Evolutionary conservation across 2,113 vertebrate genomes (phyloP).

Genomic region (Cyphomyrus discorhynchus): DNA sequence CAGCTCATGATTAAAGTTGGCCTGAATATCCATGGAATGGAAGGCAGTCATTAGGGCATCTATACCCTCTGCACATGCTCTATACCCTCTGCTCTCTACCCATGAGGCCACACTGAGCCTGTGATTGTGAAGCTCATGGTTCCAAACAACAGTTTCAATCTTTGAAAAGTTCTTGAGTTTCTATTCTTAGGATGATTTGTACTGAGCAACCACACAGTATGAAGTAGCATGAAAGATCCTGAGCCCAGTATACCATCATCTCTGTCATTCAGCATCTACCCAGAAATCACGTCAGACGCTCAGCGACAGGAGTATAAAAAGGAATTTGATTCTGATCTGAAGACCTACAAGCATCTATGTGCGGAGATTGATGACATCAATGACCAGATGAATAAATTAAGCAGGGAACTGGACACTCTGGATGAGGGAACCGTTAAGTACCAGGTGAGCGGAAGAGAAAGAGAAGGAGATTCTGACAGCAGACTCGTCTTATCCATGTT

Average conservation of each 20-base stretch:
- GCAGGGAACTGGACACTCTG: slow-evolving; percentile 62
- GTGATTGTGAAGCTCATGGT: neutral
- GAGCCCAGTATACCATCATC: neutral
- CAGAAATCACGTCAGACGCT: slow-evolving; percentile 61
- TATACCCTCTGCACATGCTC: neutral
- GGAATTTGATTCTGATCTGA: slow-evolving; percentile 64
- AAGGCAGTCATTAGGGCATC: slow-evolving; percentile 27
- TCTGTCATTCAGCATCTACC: slow-evolving; percentile 54
- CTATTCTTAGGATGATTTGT: neutral
- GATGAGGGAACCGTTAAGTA: slow-evolving; percentile 58
- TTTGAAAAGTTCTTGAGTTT: neutral
- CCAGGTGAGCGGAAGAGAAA: slow-evolving; percentile 54
- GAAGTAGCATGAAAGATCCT: neutral
- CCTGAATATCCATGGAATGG: slow-evolving; percentile 42
- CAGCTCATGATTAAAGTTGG: slow-evolving; percentile 43
- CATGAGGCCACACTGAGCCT: neutral
- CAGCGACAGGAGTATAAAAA: slow-evolving; percentile 62
- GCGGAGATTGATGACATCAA: slow-evolving; percentile 67
- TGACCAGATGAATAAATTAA: slow-evolving; percentile 67
- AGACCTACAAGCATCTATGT: slow-evolving; percentile 67
- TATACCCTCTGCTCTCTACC: neutral
- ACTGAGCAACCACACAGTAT: neutral
- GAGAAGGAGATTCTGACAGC: neutral
- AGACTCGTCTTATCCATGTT: neutral
- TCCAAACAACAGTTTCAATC: neutral